Base-by-base conservation (phyloP, 2,888 invertebrate species). In the Anoplius nigerrimus region DNA sequence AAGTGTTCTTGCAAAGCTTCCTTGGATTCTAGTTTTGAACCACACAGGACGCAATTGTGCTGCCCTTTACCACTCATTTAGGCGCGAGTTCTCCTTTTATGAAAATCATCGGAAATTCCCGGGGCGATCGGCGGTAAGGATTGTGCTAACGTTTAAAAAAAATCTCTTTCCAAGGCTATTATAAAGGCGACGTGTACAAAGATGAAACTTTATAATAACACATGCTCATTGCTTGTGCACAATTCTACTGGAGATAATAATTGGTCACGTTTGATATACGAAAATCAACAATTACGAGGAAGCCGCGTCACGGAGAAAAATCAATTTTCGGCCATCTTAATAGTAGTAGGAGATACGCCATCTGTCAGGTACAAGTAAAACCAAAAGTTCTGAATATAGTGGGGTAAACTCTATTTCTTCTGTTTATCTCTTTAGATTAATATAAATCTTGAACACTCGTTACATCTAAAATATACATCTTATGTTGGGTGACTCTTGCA, bases 1-100 rank as follows among this genome's bases (percentile, higher is more conserved):
- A 92, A 93, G 88, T 93, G 93, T 75, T 91, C 90, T 84, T 92
- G 92, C 71, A 93, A 87, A 60, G 90, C 90, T 84, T 92, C 92
- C 84, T 92, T 92, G 72, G 90, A 90, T 62, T 89, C 89, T 75
- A 92, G 90, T 71, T 88, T 88, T 66, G 91, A 90, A 78, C 91
- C 90, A 82, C 92, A 93, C 78, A 93, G 90, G 74, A 92, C 90
- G 84, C 92, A 92, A 86, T 89, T 82, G 74, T 87, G 82, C 48
- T 84, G 80, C 65, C 69, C 76, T 71, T 80, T 77, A 42, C 74
- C 77, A 69, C 82, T 82, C 83, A 83, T 82, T 67, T 80, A 66
- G 71, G 54, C 66, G 66, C 66, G 55, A 71, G 73, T 58, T 57
- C 34, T 56, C 60, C 56, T 75, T 75, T 69, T 62, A 48, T 58